Evolutionary conservation across 2,797 vertebrate species (phyloP).

Genomic region (Benthosema pterotum): DNA sequence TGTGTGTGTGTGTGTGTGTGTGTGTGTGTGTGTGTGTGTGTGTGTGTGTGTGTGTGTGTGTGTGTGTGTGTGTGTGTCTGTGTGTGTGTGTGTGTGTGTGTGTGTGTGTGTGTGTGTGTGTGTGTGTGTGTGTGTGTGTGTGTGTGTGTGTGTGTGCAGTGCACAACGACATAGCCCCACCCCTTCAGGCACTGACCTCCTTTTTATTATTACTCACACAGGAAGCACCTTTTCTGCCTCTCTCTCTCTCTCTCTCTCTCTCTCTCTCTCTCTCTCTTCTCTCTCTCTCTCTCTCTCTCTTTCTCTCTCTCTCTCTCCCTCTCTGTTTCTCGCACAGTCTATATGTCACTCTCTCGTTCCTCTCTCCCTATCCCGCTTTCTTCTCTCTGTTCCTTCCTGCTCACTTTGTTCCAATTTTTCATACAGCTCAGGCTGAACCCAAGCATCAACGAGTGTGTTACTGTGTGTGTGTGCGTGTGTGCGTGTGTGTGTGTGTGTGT

Average conservation of each 20-base stretch:
- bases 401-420: not conserved
- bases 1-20: slow-evolving; percentile 5
- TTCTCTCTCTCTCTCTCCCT: not conserved
- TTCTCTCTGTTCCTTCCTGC: not conserved
- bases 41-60: slow-evolving; percentile 13
- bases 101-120: slow-evolving; percentile 7
- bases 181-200: slow-evolving; percentile 70
- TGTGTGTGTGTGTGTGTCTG: slow-evolving; percentile 27
- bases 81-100: slow-evolving; percentile 46
- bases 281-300: not conserved
- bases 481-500: not conserved
- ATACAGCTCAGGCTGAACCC: too few species aligned
- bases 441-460: not conserved
- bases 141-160: slow-evolving; percentile 17
- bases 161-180: slow-evolving; percentile 45
- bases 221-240: slow-evolving; percentile 57
- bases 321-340: not conserved
- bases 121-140: not conserved
- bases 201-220: slow-evolving; percentile 66
- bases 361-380: not conserved
- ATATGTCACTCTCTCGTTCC: too few species aligned
- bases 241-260: slow-evolving; percentile 20
- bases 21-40: not conserved
- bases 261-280: not conserved
- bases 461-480: not conserved